These are phyloP conservation scores for Itoplectis maculator DNA, from an alignment of 2,888 invertebrate species.

Conservation along the genomic window DNA sequence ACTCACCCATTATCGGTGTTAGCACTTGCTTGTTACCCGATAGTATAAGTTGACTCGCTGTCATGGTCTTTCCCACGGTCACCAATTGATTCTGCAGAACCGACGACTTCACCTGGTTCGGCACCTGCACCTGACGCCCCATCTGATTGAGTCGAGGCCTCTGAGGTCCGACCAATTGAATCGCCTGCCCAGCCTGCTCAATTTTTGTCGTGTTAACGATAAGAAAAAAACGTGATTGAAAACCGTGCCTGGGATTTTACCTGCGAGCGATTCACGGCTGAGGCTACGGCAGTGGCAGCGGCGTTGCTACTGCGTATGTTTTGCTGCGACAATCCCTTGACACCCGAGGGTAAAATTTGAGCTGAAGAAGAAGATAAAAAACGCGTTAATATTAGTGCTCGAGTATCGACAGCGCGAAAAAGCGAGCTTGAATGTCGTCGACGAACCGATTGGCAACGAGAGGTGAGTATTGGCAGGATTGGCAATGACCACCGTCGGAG, in stretches of 20 bases:
- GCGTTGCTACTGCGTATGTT: constrained; percentile 81
- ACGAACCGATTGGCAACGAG: constrained; percentile 83
- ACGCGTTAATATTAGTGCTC: constrained; percentile 14
- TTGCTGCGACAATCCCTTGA: constrained; percentile 82
- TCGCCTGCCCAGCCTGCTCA: constrained; percentile 80
- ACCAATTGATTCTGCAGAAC: constrained; percentile 82
- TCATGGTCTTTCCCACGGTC: constrained; percentile 82
- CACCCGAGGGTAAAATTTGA: constrained; percentile 83
- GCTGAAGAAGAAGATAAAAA: constrained; percentile 71
- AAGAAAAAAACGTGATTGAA: too few relatives aligned
- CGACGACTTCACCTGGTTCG: constrained; percentile 81
- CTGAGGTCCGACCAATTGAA: constrained; percentile 83
- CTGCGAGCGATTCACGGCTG: constrained; percentile 75
- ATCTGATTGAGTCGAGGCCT: constrained; percentile 83
- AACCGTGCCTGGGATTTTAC: constrained; percentile 15
- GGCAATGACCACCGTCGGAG: constrained; percentile 83
- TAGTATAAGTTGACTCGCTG: constrained; percentile 82
- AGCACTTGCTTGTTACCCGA: constrained; percentile 83
- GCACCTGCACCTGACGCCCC: constrained; percentile 81
- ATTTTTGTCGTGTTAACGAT: neutral
- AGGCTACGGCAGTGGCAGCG: constrained; percentile 75
- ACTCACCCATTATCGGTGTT: constrained; percentile 83
- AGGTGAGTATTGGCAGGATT: constrained; percentile 84
- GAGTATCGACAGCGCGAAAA: neutral
- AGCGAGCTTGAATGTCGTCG: constrained; percentile 1